Evolutionary conservation across 2,888 invertebrate genomes (phyloP), one percentile per base, ranked within the genome.

Genomic region (Cryptocephalus primarius): DNA sequence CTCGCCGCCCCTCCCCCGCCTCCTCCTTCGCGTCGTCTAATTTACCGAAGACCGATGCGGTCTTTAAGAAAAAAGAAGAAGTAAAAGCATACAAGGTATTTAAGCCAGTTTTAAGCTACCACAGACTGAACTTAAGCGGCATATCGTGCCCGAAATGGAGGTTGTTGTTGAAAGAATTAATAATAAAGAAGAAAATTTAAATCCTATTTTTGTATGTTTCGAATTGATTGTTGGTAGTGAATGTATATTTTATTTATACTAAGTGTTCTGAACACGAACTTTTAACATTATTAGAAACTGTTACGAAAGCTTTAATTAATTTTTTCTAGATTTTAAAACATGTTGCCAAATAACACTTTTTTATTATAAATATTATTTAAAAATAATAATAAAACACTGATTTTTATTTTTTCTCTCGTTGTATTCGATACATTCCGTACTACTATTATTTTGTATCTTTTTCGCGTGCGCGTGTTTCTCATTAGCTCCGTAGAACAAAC

Each of bases 341-440:
- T 64, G 66, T 69, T 72, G 72, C 72, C 72, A 72, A 72, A 72
- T 72, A 72, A 72, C 71, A 69, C 62, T 60, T 48, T 11, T 36
- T 36, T 36, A 36, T 22, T 22, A 22, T 22, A 22, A 22, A 22
- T 22, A 22, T 22, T 22, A 22, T 22, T 22, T 22, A 22, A 22
- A 22, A 22, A 22, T 22, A 22, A 22, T 22, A 22, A 22, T 22
- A 22, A 22, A 22, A 22, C n/a, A 36, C 36, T 36, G 36, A 36
- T 36, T 36, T 36, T 11, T 12, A n/a, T n/a, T n/a, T n/a, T n/a
- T n/a, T n/a, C n/a, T n/a, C 6, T 36, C 44, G 44, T 62, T 65
- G 66, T 22, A 22, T 22, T 64, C 60, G 62, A 67, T 68, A 71
- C 72, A 72, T 72, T 72, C 72, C 71, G 67, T 67, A 66, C 59